Evolutionary conservation across 35 echinoderm and acorn worm genomes (phyloP), one percentile per base, ranked within the genome.

Genomic region (Amphiura filiformis): DNA sequence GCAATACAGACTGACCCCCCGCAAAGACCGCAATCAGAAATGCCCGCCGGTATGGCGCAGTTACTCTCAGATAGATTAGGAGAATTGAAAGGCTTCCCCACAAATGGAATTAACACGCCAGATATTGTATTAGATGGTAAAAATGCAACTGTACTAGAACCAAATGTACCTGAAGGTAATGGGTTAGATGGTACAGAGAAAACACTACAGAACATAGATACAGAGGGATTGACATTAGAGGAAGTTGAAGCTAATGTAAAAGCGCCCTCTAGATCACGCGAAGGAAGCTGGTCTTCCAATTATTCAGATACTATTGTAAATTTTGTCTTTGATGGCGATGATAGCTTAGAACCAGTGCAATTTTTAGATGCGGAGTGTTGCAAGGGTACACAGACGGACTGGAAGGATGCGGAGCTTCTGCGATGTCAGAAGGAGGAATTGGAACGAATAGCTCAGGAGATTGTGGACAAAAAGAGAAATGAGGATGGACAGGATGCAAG

Each of bases 231-330:
- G 57, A 87, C 85, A 56, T 37, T 87, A 2, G 85, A 87, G 32
- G 85, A 87, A 15, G 39, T 87, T 42, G 61, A 70, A 70, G 61
- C 61, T n/a, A 2, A 23, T 13, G 2, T 2, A 2, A 70, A 70
- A n/a, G 61, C 61, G 61, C 61, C 61, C 61, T 70, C 61, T 13
- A 18, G 61, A n/a, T 70, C 61, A 70, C 1, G n/a, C 1, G 61
- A 70, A 70, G 61, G 61, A 70, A 70, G 61, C 61, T 70, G 61
- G 61, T 85, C 83, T 23, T 88, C 86, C 2, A 78, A 93, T 31
- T 81, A 57, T 65, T 91, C 89, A n/a, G 90, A 92, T 32, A 88
- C 79, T 9, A 81, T 87, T 61, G 88, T 93, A 22, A 57, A 88
- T 61, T 88, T 88, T 81, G 38, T 88, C 20, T 42, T 47, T 32